Base-by-base conservation (phyloP, 2,797 vertebrate species). In the Thalassophryne amazonica region DNA sequence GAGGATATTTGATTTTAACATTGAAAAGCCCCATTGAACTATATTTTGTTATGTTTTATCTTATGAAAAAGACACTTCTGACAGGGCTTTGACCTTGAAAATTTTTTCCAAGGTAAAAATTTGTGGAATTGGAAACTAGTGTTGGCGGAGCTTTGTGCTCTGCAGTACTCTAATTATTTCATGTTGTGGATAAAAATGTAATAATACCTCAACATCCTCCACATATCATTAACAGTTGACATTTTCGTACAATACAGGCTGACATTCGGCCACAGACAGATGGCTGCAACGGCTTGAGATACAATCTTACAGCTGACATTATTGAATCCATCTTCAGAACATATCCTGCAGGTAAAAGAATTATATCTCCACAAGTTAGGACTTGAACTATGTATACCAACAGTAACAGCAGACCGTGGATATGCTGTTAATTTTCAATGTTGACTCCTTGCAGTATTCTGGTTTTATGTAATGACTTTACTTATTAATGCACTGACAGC, bases 241-340 rank as follows among this genome's bases (percentile, higher is more conserved):
- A 7, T 25, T 27, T 58, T 47, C 46, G 6, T 81, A 33, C 22
- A 22, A 75, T 80, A 48, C 87, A 99, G 97, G 96, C 97, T 40
- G 97, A 99, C 81, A 96, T 99, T 58, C 90, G 96, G 65, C 97
- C 97, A 58, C 96, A 99, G 76, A 96, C 97, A 12, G 97, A 99
- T 28, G 97, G 97, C 46, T 99, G 97, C 83, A 99, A 99, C 16
- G 97, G 97, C 17, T 80, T 99, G 69, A 91, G 94, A 84, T 99
- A 99, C 50, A 99, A 99, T 79, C 88, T 99, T 78, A 99, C 97
- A 15, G 92, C 95, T 11, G 97, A 99, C 81, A 98, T 99, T 54
- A 99, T 99, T 53, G 95, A 99, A 71, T 99, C 97, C 22, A 94
- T 99, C 88, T 99, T 99, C 88, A 93, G 95, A 80, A 99, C 97